phyloP scores from a whole-genome alignment of 2,797 vertebrate genomes.

The Enteromius paludinosus region DNA sequence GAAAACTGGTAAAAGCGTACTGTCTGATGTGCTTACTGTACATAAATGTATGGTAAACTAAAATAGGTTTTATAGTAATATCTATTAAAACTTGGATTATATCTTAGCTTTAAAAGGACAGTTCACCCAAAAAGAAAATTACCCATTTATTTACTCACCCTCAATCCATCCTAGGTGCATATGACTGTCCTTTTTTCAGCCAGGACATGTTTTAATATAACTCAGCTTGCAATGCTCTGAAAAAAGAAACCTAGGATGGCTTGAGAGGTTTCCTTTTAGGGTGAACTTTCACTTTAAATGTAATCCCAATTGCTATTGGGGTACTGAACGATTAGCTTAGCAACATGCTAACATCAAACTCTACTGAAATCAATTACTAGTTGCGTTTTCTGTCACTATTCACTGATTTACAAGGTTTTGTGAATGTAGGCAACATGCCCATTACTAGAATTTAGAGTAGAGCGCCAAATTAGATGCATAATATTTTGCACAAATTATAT shows the following conservation, averaged over 20 bases:
- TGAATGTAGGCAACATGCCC: not conserved
- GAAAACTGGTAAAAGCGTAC: not conserved
- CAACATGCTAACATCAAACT: not conserved
- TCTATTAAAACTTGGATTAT: not conserved
- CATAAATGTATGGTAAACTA: not conserved
- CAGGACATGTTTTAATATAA: not conserved
- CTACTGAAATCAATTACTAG: not conserved
- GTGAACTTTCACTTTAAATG: not conserved
- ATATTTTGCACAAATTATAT: not conserved
- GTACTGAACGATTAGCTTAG: not conserved
- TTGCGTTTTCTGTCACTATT: not conserved
- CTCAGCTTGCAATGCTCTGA: not conserved
- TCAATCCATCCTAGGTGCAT: not conserved
- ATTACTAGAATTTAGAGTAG: not conserved
- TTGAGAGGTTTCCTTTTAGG: not conserved
- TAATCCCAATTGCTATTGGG: not conserved
- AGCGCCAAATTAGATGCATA: not conserved
- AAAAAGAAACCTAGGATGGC: not conserved
- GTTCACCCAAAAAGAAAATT: not conserved
- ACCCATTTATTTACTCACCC: not conserved
- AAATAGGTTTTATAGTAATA: not conserved
- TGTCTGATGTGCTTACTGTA: not conserved
- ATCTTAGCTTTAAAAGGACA: not conserved
- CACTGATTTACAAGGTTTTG: constrained; percentile 1
- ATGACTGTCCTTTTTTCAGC: not conserved